These are phyloP conservation scores for Tipula lateralis DNA, from an alignment of 2,888 invertebrate species.

Conservation along the genomic window DNA sequence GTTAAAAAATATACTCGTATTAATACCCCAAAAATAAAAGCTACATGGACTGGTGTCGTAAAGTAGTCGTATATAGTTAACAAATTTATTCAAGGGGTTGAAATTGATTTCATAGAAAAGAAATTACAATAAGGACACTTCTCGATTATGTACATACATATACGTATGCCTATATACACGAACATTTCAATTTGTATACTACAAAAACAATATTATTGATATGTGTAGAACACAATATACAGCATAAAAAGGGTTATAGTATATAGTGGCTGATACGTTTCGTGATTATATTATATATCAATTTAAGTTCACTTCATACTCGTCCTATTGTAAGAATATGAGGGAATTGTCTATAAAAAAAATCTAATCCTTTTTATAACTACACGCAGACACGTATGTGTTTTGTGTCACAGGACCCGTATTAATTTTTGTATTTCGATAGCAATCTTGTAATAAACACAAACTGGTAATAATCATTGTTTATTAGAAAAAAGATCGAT, in stretches of 20 bases:
- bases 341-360: not conserved
- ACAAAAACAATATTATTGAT: not conserved
- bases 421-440: not conserved
- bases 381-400: not conserved
- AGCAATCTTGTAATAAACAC: not conserved
- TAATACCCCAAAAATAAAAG: not conserved
- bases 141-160: not conserved
- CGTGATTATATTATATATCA: not conserved
- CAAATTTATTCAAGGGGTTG: conserved; percentile 19
- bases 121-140: conserved; percentile 11
- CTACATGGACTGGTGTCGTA: not conserved
- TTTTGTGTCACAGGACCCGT: not conserved
- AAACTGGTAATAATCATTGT: not conserved
- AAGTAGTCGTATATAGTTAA: conserved; percentile 9
- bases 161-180: not conserved
- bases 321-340: not conserved
- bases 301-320: not conserved
- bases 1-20: not conserved
- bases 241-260: not conserved
- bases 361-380: not conserved
- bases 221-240: not conserved
- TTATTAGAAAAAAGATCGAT: not conserved
- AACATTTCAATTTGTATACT: not conserved
- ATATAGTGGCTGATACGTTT: not conserved
- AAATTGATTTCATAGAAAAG: not conserved